Conservation (phyloP, 2,797 vertebrate species). For the Ispidina lecontei region DNA sequence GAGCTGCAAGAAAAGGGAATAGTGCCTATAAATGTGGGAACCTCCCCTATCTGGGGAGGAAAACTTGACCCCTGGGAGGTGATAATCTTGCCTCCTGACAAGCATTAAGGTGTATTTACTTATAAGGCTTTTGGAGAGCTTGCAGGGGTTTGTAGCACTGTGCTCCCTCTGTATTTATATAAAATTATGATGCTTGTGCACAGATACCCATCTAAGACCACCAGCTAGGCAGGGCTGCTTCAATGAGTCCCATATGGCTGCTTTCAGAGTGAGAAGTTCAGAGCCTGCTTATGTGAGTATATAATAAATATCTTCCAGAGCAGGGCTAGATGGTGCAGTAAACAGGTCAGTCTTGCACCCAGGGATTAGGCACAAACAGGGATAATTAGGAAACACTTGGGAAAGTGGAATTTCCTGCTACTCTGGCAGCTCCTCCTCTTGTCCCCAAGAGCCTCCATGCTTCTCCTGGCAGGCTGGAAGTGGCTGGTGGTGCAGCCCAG, state of each 20-base stretch:
- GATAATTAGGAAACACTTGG: neutral
- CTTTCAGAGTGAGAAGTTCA: neutral
- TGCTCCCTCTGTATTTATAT: neutral
- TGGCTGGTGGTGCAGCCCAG: neutral
- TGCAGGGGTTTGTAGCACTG: fast-evolving
- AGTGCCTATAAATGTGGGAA: neutral
- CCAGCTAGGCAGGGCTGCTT: neutral
- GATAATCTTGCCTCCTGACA: neutral
- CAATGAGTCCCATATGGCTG: neutral
- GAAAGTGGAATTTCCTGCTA: conserved; percentile 41
- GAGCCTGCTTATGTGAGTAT: neutral
- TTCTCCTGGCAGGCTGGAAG: neutral
- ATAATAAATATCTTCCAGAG: neutral
- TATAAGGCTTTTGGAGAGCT: neutral
- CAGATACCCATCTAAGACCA: fast-evolving
- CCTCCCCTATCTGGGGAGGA: neutral
- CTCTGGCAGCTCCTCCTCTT: neutral
- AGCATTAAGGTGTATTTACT: neutral
- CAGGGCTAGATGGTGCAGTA: neutral
- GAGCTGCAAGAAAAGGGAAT: neutral
- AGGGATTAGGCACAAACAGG: neutral
- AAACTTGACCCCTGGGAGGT: neutral
- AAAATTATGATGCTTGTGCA: neutral
- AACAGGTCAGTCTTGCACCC: neutral
- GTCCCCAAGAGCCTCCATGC: fast-evolving